Evolutionary conservation across 2,888 invertebrate species (phyloP), one percentile per base, ranked within the genome.

Genomic region (Archips xylosteana): DNA sequence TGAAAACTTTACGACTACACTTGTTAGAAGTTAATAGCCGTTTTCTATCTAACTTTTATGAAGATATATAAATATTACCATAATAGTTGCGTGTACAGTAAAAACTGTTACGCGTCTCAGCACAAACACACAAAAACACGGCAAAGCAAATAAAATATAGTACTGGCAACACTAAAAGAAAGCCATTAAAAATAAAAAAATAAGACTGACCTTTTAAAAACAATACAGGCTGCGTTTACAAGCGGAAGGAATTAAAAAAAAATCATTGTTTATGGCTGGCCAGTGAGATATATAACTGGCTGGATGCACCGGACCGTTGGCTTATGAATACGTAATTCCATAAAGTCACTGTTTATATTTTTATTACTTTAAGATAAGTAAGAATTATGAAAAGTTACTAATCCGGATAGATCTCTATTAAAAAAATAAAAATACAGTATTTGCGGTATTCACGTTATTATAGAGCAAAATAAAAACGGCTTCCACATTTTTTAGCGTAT

Each of bases 191-290:
- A 42, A 5, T 65, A 72, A 73, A 72, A 66, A 73, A 62, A 49
- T 63, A 49, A 65, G 5, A 34, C 51, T 73, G 73, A 73, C 73
- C 73, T 73, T 73, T 73, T 57, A 23, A 47, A 62, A 47, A 73
- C 66, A 66, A 61, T 65, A 63, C 54, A 62, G 49, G 36, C 65
- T 59, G 15, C 62, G 36, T 62, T 63, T 68, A 64, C 49, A 51
- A 65, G 65, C 59, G 73, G 63, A 68, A 63, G 68, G 49, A 73
- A 69, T 69, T 74, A 70, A 74, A 74, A 73, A 23, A 74, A 65
- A 70, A 74, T 74, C 70, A 51, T 74, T 63, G 69, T 73, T 73
- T 68, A 73, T 73, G 59, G 65, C 51, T 60, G 60, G 64, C 51
- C 59, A 64, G 73, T 47, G 63, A 73, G 68, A 73, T 73, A 68